Evolutionary conservation across 2,113 vertebrate genomes (phyloP), one percentile per base, ranked within the genome.

Genomic region (Peromyscus polionotus): DNA sequence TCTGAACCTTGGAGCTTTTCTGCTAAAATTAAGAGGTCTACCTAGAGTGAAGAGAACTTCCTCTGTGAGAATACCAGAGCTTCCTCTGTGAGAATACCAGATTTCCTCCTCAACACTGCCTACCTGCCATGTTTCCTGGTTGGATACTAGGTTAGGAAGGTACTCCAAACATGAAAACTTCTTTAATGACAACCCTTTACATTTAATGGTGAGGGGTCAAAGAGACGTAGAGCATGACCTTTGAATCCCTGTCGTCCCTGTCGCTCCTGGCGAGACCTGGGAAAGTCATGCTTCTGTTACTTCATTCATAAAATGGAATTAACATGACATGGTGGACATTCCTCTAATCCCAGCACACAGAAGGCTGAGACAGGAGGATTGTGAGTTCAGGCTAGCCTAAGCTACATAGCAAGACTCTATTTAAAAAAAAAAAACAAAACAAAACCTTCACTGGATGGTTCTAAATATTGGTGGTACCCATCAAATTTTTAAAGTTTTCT

Each of bases 1-100:
- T 91, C 1, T 28, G 61, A 95, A 61, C 57, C 68, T 93, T 76
- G 51, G 97, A 95, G 68, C 76, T n/a, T 57, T 51, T 0, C 72
- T 6, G 10, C 90, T 96, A 90, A 95, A 96, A 96, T 76, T 95
- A 97, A 65, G 22, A 97, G 57, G 19, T 54, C 90, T 2, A n/a
- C 19, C 61, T 92, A 87, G 79, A 92, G 96, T 72, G 68, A 70
- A 61, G 63, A 92, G 79, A n/a, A 17, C 94, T 97, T 98, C 95
- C 92, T 97, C 26, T 33, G 13, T 84, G 45, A 26, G 67, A 89
- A 68, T 65, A 75, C 88, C n/a, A 54, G 42, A 80, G n/a, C 94
- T 97, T 98, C 95, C 92, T 97, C 26, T 33, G 13, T 84, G 45
- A 26, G 67, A 89, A 68, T 65, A 75, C 88, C n/a, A 54, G 42